Conservation (phyloP, 2,888 invertebrate genomes). For the Drosophila birchii region DNA sequence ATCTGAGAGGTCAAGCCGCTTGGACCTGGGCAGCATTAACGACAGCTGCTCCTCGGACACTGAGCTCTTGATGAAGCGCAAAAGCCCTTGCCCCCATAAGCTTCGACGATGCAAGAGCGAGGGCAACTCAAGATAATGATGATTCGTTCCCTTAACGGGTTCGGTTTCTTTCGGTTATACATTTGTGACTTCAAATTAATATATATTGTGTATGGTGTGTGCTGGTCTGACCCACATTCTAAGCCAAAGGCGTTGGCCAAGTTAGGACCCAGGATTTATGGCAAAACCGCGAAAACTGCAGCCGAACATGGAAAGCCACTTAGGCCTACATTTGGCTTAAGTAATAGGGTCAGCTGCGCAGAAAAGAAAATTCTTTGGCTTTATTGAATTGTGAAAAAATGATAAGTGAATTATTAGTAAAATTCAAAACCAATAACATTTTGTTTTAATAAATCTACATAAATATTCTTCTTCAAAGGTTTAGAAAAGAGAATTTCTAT, state of each 20-base stretch:
- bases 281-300: slow-evolving; percentile 67
- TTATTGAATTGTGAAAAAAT: background rate
- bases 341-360: slow-evolving; percentile 5
- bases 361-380: background rate
- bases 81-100: fast-evolving
- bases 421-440: background rate
- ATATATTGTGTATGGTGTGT: background rate
- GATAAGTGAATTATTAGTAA: background rate
- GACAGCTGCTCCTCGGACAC: slow-evolving; percentile 15
- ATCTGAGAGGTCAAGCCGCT: slow-evolving; percentile 8
- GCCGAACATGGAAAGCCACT: slow-evolving; percentile 77
- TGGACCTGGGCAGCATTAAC: slow-evolving; percentile 28
- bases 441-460: no score
- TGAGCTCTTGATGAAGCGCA: background rate
- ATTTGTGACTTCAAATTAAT: slow-evolving; percentile 18
- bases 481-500: background rate
- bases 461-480: background rate
- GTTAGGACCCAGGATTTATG: slow-evolving; percentile 68
- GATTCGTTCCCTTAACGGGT: background rate
- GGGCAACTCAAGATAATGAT: slow-evolving; percentile 19
- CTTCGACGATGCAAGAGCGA: slow-evolving; percentile 11
- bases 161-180: slow-evolving; percentile 1
- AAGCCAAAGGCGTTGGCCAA: slow-evolving; percentile 20
- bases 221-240: slow-evolving; percentile 36
- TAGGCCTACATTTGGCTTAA: slow-evolving; percentile 38